A percentile compares a stretch with the other conserved stretches of the same genome.
phyloP scores from a whole-genome alignment of 2,888 invertebrate genomes.

The Pteria penguin region DNA sequence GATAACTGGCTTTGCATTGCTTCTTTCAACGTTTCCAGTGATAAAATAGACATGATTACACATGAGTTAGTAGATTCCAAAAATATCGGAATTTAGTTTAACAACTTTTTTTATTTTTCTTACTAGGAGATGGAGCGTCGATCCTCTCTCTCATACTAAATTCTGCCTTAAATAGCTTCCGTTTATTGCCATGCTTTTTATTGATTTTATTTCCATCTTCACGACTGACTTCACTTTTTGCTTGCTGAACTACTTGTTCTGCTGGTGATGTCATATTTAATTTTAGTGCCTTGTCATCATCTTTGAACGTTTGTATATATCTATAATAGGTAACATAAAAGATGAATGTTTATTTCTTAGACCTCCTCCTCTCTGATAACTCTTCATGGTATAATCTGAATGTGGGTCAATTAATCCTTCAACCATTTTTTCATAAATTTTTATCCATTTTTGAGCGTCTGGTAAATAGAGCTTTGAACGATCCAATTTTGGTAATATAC shows the following conservation, averaged over 20 bases:
- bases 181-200: too few species aligned
- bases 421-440: neutral
- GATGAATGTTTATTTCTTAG: too few species aligned
- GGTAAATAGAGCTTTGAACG: constrained; percentile 4
- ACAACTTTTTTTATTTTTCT: neutral
- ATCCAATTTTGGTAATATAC: too few species aligned
- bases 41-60: constrained; percentile 11
- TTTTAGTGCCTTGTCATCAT: neutral
- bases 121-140: too few species aligned
- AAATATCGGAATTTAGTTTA: constrained; percentile 9
- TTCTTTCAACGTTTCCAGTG: constrained; percentile 7
- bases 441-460: constrained; percentile 13
- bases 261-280: constrained; percentile 4
- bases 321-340: too few species aligned
- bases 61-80: constrained; percentile 2
- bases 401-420: neutral
- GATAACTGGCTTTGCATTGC: constrained; percentile 27
- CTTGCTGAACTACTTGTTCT: constrained; percentile 12
- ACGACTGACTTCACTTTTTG: too few species aligned
- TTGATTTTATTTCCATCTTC: too few species aligned
- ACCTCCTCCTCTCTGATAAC: too few species aligned
- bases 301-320: neutral
- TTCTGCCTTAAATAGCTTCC: too few species aligned
- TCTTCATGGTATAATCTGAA: neutral
- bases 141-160: too few species aligned